These are phyloP conservation scores for Exocentrus adspersus DNA, from an alignment of 2,888 invertebrate species.

Conservation along the genomic window DNA sequence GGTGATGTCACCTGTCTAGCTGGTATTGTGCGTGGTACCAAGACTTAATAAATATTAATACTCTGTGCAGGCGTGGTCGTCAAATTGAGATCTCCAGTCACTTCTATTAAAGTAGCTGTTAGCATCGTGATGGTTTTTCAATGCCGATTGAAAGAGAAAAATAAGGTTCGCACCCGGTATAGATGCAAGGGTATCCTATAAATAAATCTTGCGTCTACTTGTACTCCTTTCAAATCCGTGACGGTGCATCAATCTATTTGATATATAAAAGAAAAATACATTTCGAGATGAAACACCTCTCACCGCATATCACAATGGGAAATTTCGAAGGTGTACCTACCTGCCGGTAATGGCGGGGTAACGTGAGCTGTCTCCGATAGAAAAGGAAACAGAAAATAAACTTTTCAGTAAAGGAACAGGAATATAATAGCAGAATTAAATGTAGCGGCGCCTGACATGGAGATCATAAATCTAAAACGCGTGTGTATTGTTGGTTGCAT, in stretches of 20 bases:
- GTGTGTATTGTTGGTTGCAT: conserved; percentile 19
- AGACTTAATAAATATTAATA: conserved; percentile 3
- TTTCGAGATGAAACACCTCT: not conserved
- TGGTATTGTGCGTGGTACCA: not conserved
- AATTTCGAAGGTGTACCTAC: conserved; percentile 11
- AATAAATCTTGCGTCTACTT: too few species aligned
- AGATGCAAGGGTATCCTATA: too few species aligned
- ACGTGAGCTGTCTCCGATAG: conserved; percentile 3
- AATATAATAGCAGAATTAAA: conserved; percentile 13
- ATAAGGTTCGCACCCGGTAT: too few species aligned
- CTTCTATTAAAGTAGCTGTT: conserved; percentile 1
- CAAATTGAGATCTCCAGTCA: not conserved
- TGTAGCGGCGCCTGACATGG: not conserved
- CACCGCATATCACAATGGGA: not conserved
- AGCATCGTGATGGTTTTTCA: too few species aligned
- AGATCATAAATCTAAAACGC: conserved; percentile 10
- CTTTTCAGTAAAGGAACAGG: conserved; percentile 1
- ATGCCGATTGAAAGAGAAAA: too few species aligned
- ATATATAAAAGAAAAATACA: not conserved
- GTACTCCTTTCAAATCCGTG: not conserved
- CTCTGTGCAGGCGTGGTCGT: conserved; percentile 7
- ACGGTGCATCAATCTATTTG: too few species aligned
- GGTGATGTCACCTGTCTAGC: not conserved
- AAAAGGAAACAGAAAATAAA: conserved; percentile 2
- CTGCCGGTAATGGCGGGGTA: conserved; percentile 5